Conservation (phyloP, 2,888 invertebrate genomes). For the Anoplius nigerrimus region DNA sequence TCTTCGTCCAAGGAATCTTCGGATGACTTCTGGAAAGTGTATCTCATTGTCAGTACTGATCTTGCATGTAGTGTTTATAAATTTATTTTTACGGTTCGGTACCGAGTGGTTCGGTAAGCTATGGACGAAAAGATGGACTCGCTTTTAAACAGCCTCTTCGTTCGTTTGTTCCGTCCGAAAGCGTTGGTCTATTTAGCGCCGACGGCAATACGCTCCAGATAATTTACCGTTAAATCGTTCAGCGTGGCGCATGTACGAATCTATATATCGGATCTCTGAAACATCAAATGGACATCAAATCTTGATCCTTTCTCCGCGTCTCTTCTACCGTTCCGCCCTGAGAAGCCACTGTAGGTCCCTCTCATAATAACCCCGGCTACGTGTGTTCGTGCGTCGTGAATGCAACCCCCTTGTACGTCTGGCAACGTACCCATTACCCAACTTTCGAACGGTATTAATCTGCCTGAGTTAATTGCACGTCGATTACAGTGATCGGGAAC, state of each 20-base stretch:
- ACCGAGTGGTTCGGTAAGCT: too few species aligned
- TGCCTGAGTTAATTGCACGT: conserved; percentile 52
- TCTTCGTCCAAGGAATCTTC: too few species aligned
- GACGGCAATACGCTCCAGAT: too few species aligned
- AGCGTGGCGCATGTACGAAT: background rate
- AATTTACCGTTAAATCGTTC: background rate
- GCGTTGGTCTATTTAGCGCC: too few species aligned
- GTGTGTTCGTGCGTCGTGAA: conserved; percentile 20
- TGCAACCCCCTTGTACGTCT: conserved; percentile 28
- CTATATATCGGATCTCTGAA: conserved; percentile 19
- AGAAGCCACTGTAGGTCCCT: conserved; percentile 39
- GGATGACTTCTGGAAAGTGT: too few species aligned
- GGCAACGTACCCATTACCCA: conserved; percentile 51
- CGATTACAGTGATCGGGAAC: conserved; percentile 60
- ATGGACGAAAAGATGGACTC: too few species aligned
- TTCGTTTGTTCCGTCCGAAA: too few species aligned
- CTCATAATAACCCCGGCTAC: conserved; percentile 44
- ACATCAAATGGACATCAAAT: conserved; percentile 58
- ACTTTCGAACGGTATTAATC: conserved; percentile 53
- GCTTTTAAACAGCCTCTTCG: too few species aligned
- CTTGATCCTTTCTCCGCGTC: conserved; percentile 44
- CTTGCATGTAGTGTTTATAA: too few species aligned
- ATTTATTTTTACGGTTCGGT: too few species aligned
- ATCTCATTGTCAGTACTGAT: too few species aligned
- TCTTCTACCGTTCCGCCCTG: conserved; percentile 32